Base-by-base conservation (phyloP, 2,113 vertebrate species). In the Uropsilus gracilis region DNA sequence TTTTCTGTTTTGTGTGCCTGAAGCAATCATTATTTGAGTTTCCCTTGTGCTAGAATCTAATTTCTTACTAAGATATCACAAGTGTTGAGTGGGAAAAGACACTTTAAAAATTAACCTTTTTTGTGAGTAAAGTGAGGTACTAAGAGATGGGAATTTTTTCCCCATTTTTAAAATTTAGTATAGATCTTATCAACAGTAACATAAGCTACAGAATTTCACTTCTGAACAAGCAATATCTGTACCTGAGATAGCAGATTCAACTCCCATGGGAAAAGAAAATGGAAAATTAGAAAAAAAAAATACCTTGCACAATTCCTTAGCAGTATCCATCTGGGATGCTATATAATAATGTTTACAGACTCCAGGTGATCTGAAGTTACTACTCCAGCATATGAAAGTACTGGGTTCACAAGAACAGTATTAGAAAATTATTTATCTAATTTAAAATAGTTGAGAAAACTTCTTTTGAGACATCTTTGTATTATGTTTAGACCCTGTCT, bases 231-330 rank as follows among this genome's bases (percentile, higher is more conserved):
- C 18, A 86, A 24, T 90, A 71, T 28, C 63, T 94, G 17, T 90
- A 59, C 32, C 34, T 39, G 39, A 86, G 26, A 83, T 75, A 39
- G 53, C 17, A 57, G 34, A 87, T 73, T 89, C 18, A 92, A 28
- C 8, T 84, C 59, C 39, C 32, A 18, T 69, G 53, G 20, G 73
- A 78, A 69, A 88, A 88, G 73, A 87, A 95, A 90, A 73, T 86
- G 57, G 37, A 72, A 87, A 86, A 84, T 69, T 20, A 80, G 37
- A 69, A 53, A 42, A 69, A 53, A 42, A 55, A 46, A 63, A 68
- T 7, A 68, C 14, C 80, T 94, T 81, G 34, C 4, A 39, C 42
- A 84, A 0, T 84, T 90, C 26, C 71, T 4, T 72, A 88, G 72
- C 42, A 77, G 4, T 89, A 64, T 18, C 64, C n/a, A 73, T 73